These are phyloP conservation scores for Melieria omissa DNA, from an alignment of 2,888 invertebrate genomes.

Conservation along the genomic window DNA sequence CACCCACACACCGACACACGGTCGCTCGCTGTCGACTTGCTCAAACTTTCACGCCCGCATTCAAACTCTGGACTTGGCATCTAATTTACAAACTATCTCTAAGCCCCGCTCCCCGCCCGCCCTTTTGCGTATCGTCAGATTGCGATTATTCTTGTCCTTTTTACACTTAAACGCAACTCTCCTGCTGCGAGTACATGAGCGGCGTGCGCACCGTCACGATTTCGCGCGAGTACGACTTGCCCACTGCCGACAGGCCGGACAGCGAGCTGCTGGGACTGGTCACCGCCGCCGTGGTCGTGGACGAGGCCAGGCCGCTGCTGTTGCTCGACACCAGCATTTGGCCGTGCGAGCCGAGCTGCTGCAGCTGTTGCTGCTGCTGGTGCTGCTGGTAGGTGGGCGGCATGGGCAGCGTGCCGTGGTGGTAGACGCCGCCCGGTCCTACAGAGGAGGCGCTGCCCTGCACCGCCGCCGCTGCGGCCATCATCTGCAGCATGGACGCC, in stretches of 20 bases:
- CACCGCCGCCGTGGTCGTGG: conserved; percentile 55
- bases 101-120: too few relatives aligned
- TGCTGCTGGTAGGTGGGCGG: conserved; percentile 62
- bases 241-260: conserved; percentile 62
- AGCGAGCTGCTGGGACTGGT: conserved; percentile 64
- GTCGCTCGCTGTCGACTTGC: too few relatives aligned
- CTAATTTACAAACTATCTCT: too few relatives aligned
- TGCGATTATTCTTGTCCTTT: conserved; percentile 32
- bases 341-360: conserved; percentile 51
- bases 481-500: conserved; percentile 61
- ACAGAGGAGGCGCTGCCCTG: conserved; percentile 32
- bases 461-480: conserved; percentile 48
- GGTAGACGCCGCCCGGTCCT: conserved; percentile 16
- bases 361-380: conserved; percentile 56
- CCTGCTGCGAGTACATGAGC: conserved; percentile 75
- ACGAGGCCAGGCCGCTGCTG: conserved; percentile 54
- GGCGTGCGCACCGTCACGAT: conserved; percentile 77
- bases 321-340: conserved; percentile 62
- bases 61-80: too few relatives aligned
- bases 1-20: too few relatives aligned
- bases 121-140: background rate
- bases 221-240: conserved; percentile 69
- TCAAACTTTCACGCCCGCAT: too few relatives aligned
- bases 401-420: conserved; percentile 56
- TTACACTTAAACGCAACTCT: conserved; percentile 74